Evolutionary conservation across 92 coral and sea anemone species (phyloP), one percentile per base, ranked within the genome.

Genomic region (Phenganax stokvisi): DNA sequence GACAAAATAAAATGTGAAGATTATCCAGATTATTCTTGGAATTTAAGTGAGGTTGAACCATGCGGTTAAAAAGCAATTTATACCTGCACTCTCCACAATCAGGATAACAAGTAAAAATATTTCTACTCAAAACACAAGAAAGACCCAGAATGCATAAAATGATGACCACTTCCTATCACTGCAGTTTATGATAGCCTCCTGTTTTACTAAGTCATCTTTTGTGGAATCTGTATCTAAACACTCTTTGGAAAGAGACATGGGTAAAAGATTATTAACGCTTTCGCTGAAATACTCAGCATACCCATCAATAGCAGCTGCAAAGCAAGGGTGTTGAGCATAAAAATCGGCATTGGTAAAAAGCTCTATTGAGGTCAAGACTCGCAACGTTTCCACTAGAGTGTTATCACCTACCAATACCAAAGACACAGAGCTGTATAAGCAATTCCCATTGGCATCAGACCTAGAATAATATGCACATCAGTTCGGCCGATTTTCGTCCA

Each of bases 351-450:
- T 20, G 13, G 51, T 10, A 55, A 29, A 71, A 20, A 71, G 75
- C 75, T 71, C 54, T 10, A 71, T 71, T 7, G 13, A 71, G 9
- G 56, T 51, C 52, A 71, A n/a, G 13, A 71, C 75, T 71, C 75
- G 9, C 56, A 71, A 20, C 15, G 25, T 30, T 8, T 10, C 20
- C 10, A 71, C 52, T 10, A 71, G 75, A 17, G 75, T 8, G 51
- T 71, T 71, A 37, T 30, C 44, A 10, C 75, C 75, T 20, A 71
- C 75, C 75, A 71, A 2, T 20, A 17, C 75, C 75, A 71, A 71
- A 6, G 75, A 71, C 15, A 51, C 54, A 10, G 75, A 71, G 20
- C 75, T 71, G 75, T 30, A 71, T 20, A 71, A 37, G 51, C 75
- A 71, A 17, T 71, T 71, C 13, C 75, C 54, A 71, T 52, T 8